Conservation (phyloP, 2,113 vertebrate genomes). For the Amblyopsis rosae region DNA sequence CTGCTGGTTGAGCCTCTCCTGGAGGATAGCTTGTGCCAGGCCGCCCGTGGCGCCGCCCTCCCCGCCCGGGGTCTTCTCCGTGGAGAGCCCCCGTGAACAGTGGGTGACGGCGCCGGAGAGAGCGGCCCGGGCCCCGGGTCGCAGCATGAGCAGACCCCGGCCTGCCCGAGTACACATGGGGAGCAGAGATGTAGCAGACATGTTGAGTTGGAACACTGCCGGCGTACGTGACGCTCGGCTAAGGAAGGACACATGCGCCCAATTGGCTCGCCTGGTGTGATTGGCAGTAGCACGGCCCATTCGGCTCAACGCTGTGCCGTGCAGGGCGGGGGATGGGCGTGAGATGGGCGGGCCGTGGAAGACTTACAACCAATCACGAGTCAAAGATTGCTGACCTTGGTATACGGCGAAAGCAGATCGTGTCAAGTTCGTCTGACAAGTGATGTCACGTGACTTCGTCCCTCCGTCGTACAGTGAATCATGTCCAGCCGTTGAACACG, state of each 20-base stretch:
- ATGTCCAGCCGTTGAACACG: no score
- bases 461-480: no score
- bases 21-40: conserved; percentile 77
- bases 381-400: no score
- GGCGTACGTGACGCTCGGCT: conserved; percentile 38
- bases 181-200: conserved; percentile 72
- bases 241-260: conserved; percentile 63
- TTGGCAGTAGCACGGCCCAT: not conserved
- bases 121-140: not conserved
- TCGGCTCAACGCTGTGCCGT: no score
- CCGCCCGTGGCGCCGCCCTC: conserved; percentile 56
- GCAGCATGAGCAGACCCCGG: conserved; percentile 68
- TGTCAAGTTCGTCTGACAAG: no score
- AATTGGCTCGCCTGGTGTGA: conserved; percentile 63
- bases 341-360: no score
- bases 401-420: no score
- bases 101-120: conserved; percentile 10
- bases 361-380: no score
- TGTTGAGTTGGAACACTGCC: conserved; percentile 67
- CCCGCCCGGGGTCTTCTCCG: conserved; percentile 34
- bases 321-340: no score
- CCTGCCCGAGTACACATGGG: conserved; percentile 78
- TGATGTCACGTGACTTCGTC: no score
- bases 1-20: conserved; percentile 61
- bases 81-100: conserved; percentile 51